Evolutionary conservation across 1,140 invertebrate genomes (phyloP).

Genomic region (Cotesia chilonis): DNA sequence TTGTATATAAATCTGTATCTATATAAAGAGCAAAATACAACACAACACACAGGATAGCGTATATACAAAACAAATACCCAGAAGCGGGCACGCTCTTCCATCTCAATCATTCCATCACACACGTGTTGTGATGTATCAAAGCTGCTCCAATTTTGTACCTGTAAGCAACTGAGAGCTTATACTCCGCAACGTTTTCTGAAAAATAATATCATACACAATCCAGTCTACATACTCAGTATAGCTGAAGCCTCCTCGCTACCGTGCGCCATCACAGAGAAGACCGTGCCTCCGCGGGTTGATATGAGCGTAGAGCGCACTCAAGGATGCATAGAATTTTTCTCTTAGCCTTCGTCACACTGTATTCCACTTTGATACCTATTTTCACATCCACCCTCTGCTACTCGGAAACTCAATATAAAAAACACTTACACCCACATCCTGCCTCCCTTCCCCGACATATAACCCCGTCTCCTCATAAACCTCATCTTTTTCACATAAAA

Average conservation of each 20-base stretch:
- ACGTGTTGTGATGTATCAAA: constrained; percentile 10
- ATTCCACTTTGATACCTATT: constrained; percentile 31
- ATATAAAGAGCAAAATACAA: not conserved
- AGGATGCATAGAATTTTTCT: constrained; percentile 42
- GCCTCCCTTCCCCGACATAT: too few species aligned
- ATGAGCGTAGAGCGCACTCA: constrained; percentile 18
- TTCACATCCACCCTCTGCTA: constrained; percentile 9
- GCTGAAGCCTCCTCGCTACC: not conserved
- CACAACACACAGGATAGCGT: too few species aligned
- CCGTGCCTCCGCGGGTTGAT: too few species aligned
- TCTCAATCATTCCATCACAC: constrained; percentile 23
- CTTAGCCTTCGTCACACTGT: constrained; percentile 20
- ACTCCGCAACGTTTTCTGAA: not conserved
- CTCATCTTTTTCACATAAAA: constrained; percentile 11
- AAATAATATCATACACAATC: constrained; percentile 35
- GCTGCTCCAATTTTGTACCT: not conserved
- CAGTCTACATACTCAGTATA: constrained; percentile 13
- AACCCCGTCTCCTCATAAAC: not conserved
- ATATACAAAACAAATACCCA: constrained; percentile 1
- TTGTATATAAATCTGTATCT: not conserved
- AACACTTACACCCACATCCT: too few species aligned
- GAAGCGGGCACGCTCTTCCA: constrained; percentile 7
- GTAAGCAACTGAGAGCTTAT: not conserved
- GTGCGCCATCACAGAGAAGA: not conserved
- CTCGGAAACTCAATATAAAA: too few species aligned